phyloP scores from a whole-genome alignment of 2,113 vertebrate genomes.

The Alaudala cheleensis region DNA sequence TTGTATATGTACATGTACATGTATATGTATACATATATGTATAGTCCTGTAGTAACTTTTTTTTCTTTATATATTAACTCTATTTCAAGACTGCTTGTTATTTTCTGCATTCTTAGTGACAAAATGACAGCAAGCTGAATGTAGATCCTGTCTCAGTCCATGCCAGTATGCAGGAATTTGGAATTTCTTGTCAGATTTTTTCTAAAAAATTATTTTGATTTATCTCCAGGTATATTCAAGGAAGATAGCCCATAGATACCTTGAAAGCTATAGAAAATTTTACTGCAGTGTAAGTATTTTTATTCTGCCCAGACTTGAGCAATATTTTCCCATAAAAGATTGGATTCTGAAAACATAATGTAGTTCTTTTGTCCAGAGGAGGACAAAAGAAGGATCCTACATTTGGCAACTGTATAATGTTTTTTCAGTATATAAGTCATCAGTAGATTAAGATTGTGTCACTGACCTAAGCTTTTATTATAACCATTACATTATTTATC shows the following conservation, averaged over 20 bases:
- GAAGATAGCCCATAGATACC: background rate
- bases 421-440: background rate
- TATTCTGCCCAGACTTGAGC: background rate
- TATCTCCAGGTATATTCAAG: background rate
- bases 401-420: background rate
- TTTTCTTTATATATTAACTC: background rate
- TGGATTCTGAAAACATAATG: background rate
- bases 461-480: background rate
- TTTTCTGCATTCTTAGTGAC: background rate
- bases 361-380: background rate
- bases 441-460: background rate
- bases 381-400: background rate
- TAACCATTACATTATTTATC: background rate
- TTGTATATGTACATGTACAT: background rate
- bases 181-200: background rate
- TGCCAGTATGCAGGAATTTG: background rate
- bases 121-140: background rate
- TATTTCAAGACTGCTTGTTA: background rate
- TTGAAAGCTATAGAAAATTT: background rate
- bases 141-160: background rate
- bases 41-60: background rate
- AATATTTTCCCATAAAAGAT: background rate
- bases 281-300: background rate
- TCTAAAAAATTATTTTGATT: background rate
- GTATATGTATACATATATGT: background rate